These are phyloP conservation scores for Lagria hirta DNA, from an alignment of 2,888 invertebrate species.

Conservation along the genomic window DNA sequence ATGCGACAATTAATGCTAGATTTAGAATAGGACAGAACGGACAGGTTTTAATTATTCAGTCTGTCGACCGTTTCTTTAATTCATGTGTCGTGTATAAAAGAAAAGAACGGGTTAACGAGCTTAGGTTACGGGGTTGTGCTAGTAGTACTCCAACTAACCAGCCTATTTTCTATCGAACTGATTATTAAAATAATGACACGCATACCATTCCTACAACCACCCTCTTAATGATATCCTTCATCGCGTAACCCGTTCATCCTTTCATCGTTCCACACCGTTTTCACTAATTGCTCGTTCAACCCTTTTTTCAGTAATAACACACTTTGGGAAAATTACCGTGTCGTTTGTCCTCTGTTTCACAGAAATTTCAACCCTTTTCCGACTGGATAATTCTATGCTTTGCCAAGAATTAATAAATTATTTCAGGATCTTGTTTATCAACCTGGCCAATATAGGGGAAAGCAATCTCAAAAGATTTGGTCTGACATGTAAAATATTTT, in stretches of 20 bases:
- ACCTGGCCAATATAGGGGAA: too few species aligned
- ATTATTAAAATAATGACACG: slow-evolving; percentile 48
- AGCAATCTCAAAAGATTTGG: too few species aligned
- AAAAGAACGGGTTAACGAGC: slow-evolving; percentile 41
- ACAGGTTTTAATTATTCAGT: slow-evolving; percentile 47
- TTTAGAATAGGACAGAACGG: slow-evolving; percentile 38
- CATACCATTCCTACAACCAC: too few species aligned
- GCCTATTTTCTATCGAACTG: slow-evolving; percentile 36
- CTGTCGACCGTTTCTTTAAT: slow-evolving; percentile 43
- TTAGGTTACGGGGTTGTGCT: slow-evolving; percentile 25
- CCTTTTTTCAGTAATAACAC: slow-evolving; percentile 39
- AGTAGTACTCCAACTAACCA: too few species aligned
- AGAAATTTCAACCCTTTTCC: slow-evolving; percentile 21
- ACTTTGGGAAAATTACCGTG: slow-evolving; percentile 20
- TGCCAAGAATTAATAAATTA: slow-evolving; percentile 20
- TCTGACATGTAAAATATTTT: too few species aligned
- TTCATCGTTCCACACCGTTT: slow-evolving; percentile 42
- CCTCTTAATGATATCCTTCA: slow-evolving; percentile 43
- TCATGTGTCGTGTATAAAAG: slow-evolving; percentile 39
- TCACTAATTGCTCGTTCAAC: slow-evolving; percentile 43
- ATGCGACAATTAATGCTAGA: slow-evolving; percentile 37
- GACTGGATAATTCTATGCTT: slow-evolving; percentile 16
- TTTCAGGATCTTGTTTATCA: too few species aligned
- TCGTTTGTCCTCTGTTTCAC: slow-evolving; percentile 13
- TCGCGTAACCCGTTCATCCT: slow-evolving; percentile 41